Percentiles rank a stretch among this genome's conserved stretches.
These are phyloP conservation scores for Monopterus albus DNA, from an alignment of 2,113 vertebrate species.

Conservation along the genomic window DNA sequence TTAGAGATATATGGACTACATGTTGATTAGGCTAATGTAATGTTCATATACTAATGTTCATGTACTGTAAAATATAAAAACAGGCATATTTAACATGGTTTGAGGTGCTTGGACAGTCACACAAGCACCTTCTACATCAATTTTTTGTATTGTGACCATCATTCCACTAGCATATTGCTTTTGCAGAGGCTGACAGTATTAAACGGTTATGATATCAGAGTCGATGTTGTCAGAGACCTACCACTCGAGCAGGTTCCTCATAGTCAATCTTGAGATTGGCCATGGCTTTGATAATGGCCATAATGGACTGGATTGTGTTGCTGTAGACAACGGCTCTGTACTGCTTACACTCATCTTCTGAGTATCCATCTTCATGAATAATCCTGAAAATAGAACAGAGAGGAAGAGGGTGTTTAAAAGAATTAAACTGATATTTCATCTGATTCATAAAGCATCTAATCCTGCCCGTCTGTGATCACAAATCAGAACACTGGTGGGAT, in stretches of 20 bases:
- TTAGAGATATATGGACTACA: not conserved
- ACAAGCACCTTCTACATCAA: too few species aligned
- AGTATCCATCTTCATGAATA: slow-evolving; percentile 97
- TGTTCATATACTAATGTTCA: not conserved
- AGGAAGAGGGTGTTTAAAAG: not conserved
- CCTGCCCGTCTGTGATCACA: not conserved
- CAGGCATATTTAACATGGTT: not conserved
- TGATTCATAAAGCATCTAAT: not conserved
- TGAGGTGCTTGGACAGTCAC: not conserved
- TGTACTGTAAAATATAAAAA: not conserved
- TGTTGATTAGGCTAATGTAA: not conserved
- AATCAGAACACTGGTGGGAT: not conserved
- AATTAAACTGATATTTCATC: too few species aligned
- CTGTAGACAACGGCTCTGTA: slow-evolving; percentile 98
- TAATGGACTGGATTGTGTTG: slow-evolving; percentile 99
- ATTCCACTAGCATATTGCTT: too few species aligned
- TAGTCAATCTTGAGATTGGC: slow-evolving; percentile 94
- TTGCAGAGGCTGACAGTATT: not conserved
- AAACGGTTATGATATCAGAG: not conserved
- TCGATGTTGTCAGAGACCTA: slow-evolving; percentile 68
- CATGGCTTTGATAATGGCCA: slow-evolving; percentile 99
- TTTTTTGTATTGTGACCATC: too few species aligned
- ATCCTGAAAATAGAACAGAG: slow-evolving; percentile 82
- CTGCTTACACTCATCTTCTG: slow-evolving; percentile 96
- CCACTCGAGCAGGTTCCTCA: slow-evolving; percentile 87